phyloP scores from a whole-genome alignment of 2,113 vertebrate genomes.

The Capreolus pygargus region DNA sequence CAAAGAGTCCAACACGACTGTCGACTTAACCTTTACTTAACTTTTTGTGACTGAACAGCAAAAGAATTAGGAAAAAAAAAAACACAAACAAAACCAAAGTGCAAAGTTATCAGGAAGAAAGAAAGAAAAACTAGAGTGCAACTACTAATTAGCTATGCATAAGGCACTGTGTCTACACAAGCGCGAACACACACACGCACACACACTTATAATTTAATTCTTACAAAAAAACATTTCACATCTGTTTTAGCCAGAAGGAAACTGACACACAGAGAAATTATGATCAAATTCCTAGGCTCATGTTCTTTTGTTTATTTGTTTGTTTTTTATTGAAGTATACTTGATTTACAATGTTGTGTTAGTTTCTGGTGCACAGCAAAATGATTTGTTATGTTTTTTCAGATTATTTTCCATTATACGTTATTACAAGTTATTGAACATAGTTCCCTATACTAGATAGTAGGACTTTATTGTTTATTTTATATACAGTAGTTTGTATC shows the following conservation, averaged over 20 bases:
- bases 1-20: background rate
- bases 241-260: background rate
- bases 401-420: background rate
- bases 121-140: background rate
- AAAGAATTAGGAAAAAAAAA: background rate
- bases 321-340: background rate
- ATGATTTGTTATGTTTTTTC: background rate
- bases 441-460: background rate
- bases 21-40: too few species aligned
- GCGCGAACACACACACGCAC: too few species aligned
- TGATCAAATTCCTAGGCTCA: background rate
- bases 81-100: background rate
- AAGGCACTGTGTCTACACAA: background rate
- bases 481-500: background rate
- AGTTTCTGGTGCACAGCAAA: background rate
- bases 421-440: background rate
- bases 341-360: background rate
- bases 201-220: background rate
- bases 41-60: fast-evolving
- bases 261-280: background rate
- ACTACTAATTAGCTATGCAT: background rate
- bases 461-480: background rate
- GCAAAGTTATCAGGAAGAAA: background rate
- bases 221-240: background rate
- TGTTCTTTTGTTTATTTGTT: background rate